Conservation (phyloP, 2,888 invertebrate genomes). For the Cordilura impudica region DNA sequence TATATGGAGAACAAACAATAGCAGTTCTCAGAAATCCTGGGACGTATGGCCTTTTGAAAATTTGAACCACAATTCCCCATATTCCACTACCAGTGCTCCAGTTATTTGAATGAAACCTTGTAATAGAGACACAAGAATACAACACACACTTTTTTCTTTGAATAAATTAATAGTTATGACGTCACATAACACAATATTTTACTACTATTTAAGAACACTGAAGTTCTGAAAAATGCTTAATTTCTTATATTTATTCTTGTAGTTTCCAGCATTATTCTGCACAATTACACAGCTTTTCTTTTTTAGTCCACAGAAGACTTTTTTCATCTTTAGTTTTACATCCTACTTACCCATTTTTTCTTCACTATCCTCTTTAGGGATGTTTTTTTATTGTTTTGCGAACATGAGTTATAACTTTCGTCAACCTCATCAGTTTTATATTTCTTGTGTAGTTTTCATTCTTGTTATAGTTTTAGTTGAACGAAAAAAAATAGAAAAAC, state of each 20-base stretch:
- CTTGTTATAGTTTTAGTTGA: not conserved
- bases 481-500: constrained; percentile 13
- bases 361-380: constrained; percentile 3
- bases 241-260: not conserved
- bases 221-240: no score
- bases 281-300: constrained; percentile 41
- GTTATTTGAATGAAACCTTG: no score
- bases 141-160: no score
- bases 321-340: not conserved
- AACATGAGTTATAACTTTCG: constrained; percentile 49
- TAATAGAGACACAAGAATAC: no score
- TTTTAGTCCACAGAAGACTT: not conserved
- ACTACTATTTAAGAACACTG: no score
- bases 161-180: no score
- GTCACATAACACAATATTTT: no score
- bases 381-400: constrained; percentile 3
- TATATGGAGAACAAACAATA: no score
- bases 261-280: constrained; percentile 29
- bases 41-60: no score
- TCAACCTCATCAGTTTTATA: constrained; percentile 55
- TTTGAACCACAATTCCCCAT: no score
- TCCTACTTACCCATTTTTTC: not conserved
- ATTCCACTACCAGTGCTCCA: no score
- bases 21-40: no score
- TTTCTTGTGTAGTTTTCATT: constrained; percentile 3